Evolutionary conservation across 2,888 invertebrate genomes (phyloP), one percentile per base, ranked within the genome.

Genomic region (Chromoteleia sp.): DNA sequence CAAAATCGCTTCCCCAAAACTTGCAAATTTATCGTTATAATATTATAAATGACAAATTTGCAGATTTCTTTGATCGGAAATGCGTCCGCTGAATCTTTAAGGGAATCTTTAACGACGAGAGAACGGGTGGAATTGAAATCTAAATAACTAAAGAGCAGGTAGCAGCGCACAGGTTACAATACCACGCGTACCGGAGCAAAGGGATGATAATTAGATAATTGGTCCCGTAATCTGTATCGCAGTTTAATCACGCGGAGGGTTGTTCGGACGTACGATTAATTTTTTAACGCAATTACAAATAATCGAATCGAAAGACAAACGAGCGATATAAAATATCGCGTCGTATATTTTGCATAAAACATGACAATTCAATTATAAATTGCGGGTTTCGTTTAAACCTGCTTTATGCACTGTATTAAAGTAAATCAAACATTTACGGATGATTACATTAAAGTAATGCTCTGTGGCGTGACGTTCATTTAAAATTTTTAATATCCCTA

Each of bases 151-250:
- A 74, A 36, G 19, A 43, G 41, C 30, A 68, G 39, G 12, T 52
- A 52, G 41, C 45, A 17, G 39, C 19, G 14, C 19, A 12, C 45
- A 65, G 41, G 59, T 50, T 76, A 50, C 68, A 54, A 70, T 77
- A 61, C 45, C 61, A 45, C 17, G 14, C 21, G 52, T 33, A 15
- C 36, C 29, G 36, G 52, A 59, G 36, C 41, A 68, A 50, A 52
- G 43, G 43, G 59, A 59, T 68, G 52, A 68, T 68, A 77, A 61
- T 77, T 77, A 54, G 45, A 61, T 70, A 77, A 77, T 68, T 54
- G 45, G 41, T 43, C 39, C 21, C 43, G 59, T 59, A 59, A 58
- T 59, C 43, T 52, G 67, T 17, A 43, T 58, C 41, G 58, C 67
- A 48, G 58, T 75, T 75, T 75, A 75, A 75, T 63, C 54, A 39